Evolutionary conservation across 2,113 vertebrate genomes (phyloP).

Genomic region (Oryzias curvinotus): DNA sequence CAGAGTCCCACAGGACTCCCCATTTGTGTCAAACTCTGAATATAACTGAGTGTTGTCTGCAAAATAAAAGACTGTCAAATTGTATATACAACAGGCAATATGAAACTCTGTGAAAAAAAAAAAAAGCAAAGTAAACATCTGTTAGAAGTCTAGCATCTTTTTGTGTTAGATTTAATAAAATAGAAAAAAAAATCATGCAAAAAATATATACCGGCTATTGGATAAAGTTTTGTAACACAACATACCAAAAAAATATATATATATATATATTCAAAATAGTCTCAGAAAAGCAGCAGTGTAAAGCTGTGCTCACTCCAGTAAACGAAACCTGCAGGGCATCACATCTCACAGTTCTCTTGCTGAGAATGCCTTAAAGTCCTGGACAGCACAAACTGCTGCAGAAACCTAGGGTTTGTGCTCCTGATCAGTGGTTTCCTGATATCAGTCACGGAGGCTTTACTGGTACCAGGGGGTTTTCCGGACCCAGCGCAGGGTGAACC

Average conservation of each 20-base stretch:
- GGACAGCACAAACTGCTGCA: conserved; percentile 23
- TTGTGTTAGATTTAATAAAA: conserved; percentile 68
- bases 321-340: conserved; percentile 40
- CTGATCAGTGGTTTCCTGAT: conserved; percentile 3
- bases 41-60: conserved; percentile 48
- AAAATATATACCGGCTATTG: conserved; percentile 78
- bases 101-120: conserved; percentile 59
- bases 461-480: conserved; percentile 99
- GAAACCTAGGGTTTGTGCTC: conserved; percentile 30
- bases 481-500: conserved; percentile 97
- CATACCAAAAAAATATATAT: conserved; percentile 77
- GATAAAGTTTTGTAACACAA: conserved; percentile 73
- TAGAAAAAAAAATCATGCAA: conserved; percentile 79
- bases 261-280: conserved; percentile 75
- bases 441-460: conserved; percentile 67
- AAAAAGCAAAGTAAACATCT: conserved; percentile 60
- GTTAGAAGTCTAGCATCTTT: conserved; percentile 42
- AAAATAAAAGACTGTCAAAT: conserved; percentile 60
- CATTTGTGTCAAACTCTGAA: conserved; percentile 41
- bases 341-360: conserved; percentile 26
- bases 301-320: conserved; percentile 47
- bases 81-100: conserved; percentile 70
- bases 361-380: conserved; percentile 36
- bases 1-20: conserved; percentile 25
- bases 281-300: conserved; percentile 47